Base-by-base conservation (phyloP, 2,888 invertebrate genomes). In the Belgica antarctica region DNA sequence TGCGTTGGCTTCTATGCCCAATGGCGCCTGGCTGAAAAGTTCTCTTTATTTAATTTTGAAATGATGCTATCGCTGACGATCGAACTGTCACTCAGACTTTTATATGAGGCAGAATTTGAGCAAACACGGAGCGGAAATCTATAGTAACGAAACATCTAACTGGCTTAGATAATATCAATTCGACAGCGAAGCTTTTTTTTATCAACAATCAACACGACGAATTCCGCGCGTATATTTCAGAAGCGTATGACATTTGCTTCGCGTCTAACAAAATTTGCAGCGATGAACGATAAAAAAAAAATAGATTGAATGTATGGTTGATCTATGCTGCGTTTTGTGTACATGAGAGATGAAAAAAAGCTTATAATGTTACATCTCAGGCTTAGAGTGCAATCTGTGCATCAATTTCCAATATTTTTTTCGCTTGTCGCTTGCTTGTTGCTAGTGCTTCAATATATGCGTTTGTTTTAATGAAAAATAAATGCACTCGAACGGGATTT, bases 401-500 rank as follows among this genome's bases (percentile, higher is more conserved):
- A 41, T 65, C 63, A 65, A 46, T 65, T 68, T 66, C 27, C 65
- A 66, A 66, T 66, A 66, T 47, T 41, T 46, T 41, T 41, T 41
- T 41, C 41, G 41, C 41, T 10, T 10, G 41, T 41, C 41, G 2
- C 41, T 41, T 15, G 41, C 41, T 41, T 15, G 41, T 41, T 41
- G 41, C 41, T n/a, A n/a, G n/a, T 34, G 10, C 7, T 34, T 7
- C 34, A 15, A 52, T 52, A 47, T 47, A 52, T 52, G 52, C 17
- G 24, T 2, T 52, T 52, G 19, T 62, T 66, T 66, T 66, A 66
- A 66, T 66, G 66, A 66, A 66, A 66, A 66, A 66, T 66, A 66
- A 66, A 66, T 66, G 66, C 52, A 66, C 66, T 66, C n/a, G 22
- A 52, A 52, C 22, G 24, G 19, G 52, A 19, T 52, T 52, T 52